These are phyloP conservation scores for Hiodon tergisus DNA, from an alignment of 2,113 vertebrate species.

Conservation along the genomic window DNA sequence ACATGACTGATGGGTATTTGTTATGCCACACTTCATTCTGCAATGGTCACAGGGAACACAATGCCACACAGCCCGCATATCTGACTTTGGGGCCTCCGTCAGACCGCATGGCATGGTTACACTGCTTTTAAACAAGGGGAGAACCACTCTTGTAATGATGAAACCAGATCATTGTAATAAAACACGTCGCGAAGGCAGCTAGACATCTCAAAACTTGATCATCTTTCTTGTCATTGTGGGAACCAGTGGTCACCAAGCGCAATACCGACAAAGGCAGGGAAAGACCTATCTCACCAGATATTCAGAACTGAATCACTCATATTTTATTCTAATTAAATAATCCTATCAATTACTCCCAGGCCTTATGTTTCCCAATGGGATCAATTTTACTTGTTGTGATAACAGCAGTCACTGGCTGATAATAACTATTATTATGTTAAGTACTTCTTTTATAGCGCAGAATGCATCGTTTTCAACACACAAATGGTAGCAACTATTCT, in stretches of 20 bases:
- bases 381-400: slow-evolving; percentile 29
- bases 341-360: slow-evolving; percentile 23
- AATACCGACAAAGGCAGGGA: background rate
- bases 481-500: background rate
- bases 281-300: background rate
- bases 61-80: slow-evolving; percentile 23
- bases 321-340: slow-evolving; percentile 26
- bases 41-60: slow-evolving; percentile 37
- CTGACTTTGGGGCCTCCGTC: background rate
- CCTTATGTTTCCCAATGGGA: slow-evolving; percentile 31
- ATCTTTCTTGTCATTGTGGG: slow-evolving; percentile 57
- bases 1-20: slow-evolving; percentile 33
- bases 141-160: slow-evolving; percentile 50
- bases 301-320: background rate
- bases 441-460: background rate
- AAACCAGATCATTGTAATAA: slow-evolving; percentile 63
- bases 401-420: slow-evolving; percentile 23
- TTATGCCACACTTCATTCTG: slow-evolving; percentile 32
- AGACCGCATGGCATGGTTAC: slow-evolving; percentile 41
- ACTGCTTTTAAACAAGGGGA: slow-evolving; percentile 45
- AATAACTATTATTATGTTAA: slow-evolving; percentile 20
- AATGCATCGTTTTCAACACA: background rate
- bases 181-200: slow-evolving; percentile 55
- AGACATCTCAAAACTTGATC: slow-evolving; percentile 53
- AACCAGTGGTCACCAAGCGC: slow-evolving; percentile 22